Base-by-base conservation (phyloP, 2,888 invertebrate species). In the Tenthredo livida region DNA sequence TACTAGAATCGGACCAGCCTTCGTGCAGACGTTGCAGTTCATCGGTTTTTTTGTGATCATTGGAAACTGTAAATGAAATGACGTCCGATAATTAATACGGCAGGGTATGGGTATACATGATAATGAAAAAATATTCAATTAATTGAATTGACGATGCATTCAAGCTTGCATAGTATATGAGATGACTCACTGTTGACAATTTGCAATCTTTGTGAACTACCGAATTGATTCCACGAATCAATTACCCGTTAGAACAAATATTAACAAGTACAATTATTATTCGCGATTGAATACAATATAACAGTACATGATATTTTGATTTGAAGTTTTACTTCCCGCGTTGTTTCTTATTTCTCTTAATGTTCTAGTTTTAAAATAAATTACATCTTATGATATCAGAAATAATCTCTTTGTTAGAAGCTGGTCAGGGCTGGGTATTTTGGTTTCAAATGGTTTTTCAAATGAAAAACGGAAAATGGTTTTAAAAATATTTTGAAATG, bases 361-460 rank as follows among this genome's bases (percentile, higher is more conserved):
- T 12, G 12, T 73, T 73, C 43, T 73, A 25, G 40, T 25, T 73
- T 25, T 43, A 5, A 43, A 15, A 73, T 15, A 54, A 17, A 77
- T 25, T 17, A 54, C 29, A 77, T 29, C 37, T 21, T 2, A 73
- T 21, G 1, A 47, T 25, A 73, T 61, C 2, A 21, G 9, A 10
- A 73, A 54, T 54, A 54, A 50, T 77, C 77, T 77, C 77, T 77
- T 77, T 77, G 77, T 77, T 47, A 54, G 21, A 40, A 73, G 25
- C 5, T 33, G 29, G 29, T 33, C 2, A n/a, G n/a, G n/a, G n/a
- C n/a, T n/a, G n/a, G n/a, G n/a, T n/a, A n/a, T n/a, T n/a, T n/a
- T n/a, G n/a, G n/a, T n/a, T n/a, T n/a, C n/a, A n/a, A n/a, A n/a
- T n/a, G n/a, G n/a, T n/a, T n/a, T n/a, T n/a, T n/a, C n/a, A n/a